phyloP scores from a whole-genome alignment of 2,888 invertebrate genomes.

The Pinctada fucata region DNA sequence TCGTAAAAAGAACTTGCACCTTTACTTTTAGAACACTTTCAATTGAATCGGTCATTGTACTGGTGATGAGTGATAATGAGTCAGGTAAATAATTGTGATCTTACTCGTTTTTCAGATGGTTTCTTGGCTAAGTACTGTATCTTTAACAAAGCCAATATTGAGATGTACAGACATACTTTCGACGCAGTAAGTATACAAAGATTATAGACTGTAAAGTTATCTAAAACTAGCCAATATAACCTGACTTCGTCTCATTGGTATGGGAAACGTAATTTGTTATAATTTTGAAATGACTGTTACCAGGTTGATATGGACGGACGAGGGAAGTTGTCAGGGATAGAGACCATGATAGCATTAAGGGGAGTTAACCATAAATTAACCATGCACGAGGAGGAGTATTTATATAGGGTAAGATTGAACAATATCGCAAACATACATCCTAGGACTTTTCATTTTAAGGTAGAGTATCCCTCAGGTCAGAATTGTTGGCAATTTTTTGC shows the following conservation, averaged over 20 bases:
- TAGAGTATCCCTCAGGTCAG: too few species aligned
- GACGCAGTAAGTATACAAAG: conserved; percentile 54
- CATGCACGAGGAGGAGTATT: conserved; percentile 65
- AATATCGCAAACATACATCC: too few species aligned
- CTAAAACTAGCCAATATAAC: too few species aligned
- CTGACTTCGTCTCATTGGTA: too few species aligned
- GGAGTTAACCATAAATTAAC: conserved; percentile 68
- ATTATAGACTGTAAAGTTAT: neutral
- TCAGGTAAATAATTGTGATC: too few species aligned
- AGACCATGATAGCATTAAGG: conserved; percentile 68
- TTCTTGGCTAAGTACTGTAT: conserved; percentile 73
- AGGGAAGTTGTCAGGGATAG: conserved; percentile 66
- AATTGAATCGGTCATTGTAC: too few species aligned
- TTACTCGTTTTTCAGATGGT: conserved; percentile 60
- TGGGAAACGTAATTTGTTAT: too few species aligned
- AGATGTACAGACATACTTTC: conserved; percentile 66
- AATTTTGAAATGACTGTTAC: neutral
- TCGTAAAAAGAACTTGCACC: too few species aligned
- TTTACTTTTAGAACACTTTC: too few species aligned
- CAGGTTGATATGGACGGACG: conserved; percentile 65
- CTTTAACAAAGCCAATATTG: conserved; percentile 58
- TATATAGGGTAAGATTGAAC: conserved; percentile 62
- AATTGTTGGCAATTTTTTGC: too few species aligned
- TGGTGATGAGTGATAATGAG: too few species aligned
- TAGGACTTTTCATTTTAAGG: too few species aligned